Conservation (phyloP, 2,888 invertebrate genomes). For the Petrolisthes manimaculis region DNA sequence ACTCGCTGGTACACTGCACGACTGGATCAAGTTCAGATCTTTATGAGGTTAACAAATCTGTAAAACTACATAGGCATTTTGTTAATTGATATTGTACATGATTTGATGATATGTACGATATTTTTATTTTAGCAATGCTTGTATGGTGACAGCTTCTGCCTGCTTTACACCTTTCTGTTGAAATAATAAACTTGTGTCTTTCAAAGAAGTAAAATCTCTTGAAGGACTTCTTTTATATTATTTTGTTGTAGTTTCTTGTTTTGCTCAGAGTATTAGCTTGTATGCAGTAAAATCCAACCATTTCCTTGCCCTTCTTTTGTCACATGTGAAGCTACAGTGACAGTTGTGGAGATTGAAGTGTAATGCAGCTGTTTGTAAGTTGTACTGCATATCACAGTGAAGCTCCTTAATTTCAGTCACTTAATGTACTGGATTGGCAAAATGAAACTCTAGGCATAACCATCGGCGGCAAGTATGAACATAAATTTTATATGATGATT, state of each 20-base stretch:
- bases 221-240: conserved; percentile 4
- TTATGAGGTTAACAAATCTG: too few species aligned
- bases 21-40: too few species aligned
- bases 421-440: too few species aligned
- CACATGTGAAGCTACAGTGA: not conserved
- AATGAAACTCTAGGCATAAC: too few species aligned
- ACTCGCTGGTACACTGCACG: too few species aligned
- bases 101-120: not conserved
- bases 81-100: too few species aligned
- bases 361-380: too few species aligned
- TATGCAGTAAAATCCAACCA: conserved; percentile 29
- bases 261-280: conserved; percentile 50
- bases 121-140: not conserved
- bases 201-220: not conserved
- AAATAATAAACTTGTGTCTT: conserved; percentile 35
- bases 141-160: conserved; percentile 28
- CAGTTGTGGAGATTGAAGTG: not conserved
- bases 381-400: too few species aligned
- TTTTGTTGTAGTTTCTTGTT: conserved; percentile 27
- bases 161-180: conserved; percentile 34
- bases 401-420: too few species aligned
- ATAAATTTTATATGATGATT: too few species aligned
- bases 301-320: not conserved
- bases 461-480: too few species aligned
- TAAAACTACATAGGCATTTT: too few species aligned